Conservation (phyloP, 1,140 invertebrate genomes). For the Pseudomyrmex dendroicus region DNA sequence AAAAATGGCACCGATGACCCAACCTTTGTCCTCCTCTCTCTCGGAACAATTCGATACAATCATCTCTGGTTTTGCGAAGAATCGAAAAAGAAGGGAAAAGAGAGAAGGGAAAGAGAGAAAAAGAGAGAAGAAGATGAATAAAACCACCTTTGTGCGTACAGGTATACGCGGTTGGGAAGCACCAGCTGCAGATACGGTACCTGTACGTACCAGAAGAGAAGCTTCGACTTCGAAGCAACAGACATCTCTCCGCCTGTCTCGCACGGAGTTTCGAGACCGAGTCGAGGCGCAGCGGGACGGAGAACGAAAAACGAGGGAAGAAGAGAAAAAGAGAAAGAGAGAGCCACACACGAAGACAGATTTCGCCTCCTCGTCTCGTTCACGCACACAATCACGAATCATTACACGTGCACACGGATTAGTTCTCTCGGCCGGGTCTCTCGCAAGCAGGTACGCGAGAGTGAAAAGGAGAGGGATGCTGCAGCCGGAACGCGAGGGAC, state of each 20-base stretch:
- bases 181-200: slow-evolving; percentile 46
- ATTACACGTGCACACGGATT: slow-evolving; percentile 64
- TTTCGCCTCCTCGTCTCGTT: slow-evolving; percentile 19
- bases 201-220: slow-evolving; percentile 39
- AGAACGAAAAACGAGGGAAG: slow-evolving; percentile 53
- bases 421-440: slow-evolving; percentile 61
- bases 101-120: too few species aligned
- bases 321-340: slow-evolving; percentile 40
- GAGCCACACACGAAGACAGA: slow-evolving; percentile 59
- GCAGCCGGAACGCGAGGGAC: slow-evolving; percentile 32
- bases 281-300: slow-evolving; percentile 48
- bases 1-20: too few species aligned
- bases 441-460: slow-evolving; percentile 66
- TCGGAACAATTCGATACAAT: too few species aligned
- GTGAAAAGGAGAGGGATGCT: slow-evolving; percentile 65
- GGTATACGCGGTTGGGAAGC: slow-evolving; percentile 14
- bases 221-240: slow-evolving; percentile 51
- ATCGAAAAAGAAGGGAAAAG: too few species aligned
- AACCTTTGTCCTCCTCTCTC: too few species aligned
- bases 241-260: slow-evolving; percentile 4
- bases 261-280: slow-evolving; percentile 9
- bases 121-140: background rate
- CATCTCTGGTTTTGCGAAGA: too few species aligned
- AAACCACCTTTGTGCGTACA: slow-evolving; percentile 34
- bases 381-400: slow-evolving; percentile 38